A percentile compares a stretch with the other conserved stretches of the same genome.
phyloP scores from a whole-genome alignment of 2,113 vertebrate genomes.

The Prionailurus bengalensis region DNA sequence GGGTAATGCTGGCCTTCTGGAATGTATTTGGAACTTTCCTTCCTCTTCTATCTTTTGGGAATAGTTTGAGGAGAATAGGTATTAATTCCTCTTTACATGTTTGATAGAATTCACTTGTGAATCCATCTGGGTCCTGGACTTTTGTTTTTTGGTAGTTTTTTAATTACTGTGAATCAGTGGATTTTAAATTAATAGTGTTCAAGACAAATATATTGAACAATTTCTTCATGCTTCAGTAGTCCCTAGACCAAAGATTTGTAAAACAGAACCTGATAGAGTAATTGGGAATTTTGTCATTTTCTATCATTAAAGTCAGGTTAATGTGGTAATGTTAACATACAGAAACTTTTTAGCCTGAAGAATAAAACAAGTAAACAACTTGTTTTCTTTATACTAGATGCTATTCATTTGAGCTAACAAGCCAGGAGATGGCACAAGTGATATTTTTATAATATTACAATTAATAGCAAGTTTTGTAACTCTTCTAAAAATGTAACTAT shows the following conservation, averaged over 20 bases:
- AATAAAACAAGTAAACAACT: neutral
- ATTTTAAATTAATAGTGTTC: neutral
- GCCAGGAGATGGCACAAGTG: neutral
- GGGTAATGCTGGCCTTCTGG: neutral
- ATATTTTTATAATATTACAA: neutral
- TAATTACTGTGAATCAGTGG: neutral
- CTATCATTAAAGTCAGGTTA: neutral
- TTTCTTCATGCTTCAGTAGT: neutral
- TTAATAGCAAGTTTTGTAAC: neutral
- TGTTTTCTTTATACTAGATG: neutral
- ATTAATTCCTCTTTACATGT: neutral
- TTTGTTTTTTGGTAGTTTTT: neutral
- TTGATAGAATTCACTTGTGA: neutral
- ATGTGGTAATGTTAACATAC: neutral
- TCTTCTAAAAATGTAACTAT: neutral
- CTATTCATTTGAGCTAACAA: neutral
- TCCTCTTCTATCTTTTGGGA: neutral
- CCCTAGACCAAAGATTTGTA: neutral
- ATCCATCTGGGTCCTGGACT: neutral
- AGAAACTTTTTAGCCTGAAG: neutral
- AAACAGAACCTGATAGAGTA: neutral
- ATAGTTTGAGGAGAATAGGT: neutral
- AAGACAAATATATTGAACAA: constrained; percentile 8
- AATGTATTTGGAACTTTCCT: neutral
- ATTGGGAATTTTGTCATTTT: constrained; percentile 8